Conservation (phyloP, 2,888 invertebrate genomes). For the Drosophila parthenogenetica region DNA sequence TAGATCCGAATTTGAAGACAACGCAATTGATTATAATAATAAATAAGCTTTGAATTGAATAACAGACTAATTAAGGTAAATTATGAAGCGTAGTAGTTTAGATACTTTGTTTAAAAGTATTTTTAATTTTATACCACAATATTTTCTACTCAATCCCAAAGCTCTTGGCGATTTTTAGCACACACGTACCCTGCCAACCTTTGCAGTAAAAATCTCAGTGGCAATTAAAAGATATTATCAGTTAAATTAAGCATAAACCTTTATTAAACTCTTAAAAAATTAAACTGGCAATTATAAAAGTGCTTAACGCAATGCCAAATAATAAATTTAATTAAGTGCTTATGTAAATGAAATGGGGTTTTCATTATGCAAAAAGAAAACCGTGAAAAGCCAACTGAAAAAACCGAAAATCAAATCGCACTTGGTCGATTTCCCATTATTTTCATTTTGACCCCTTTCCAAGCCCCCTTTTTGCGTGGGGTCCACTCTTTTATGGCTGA, state of each 20-base stretch:
- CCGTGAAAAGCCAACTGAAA: background rate
- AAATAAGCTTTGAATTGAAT: background rate
- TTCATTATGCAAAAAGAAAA: constrained; percentile 9
- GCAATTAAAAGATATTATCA: constrained; percentile 11
- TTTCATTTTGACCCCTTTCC: background rate
- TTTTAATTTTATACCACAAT: no score
- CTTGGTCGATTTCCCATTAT: background rate
- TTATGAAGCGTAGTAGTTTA: background rate
- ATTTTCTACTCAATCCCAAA: no score
- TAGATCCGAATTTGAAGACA: background rate
- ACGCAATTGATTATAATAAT: background rate
- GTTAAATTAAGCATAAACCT: background rate
- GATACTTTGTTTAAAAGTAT: no score
- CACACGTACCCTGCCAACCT: background rate
- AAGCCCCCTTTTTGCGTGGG: no score
- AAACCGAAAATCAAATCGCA: constrained; percentile 6
- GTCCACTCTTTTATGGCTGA: background rate
- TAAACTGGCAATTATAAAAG: constrained; percentile 1
- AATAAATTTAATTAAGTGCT: constrained; percentile 8
- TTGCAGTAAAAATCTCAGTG: background rate
- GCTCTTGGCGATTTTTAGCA: no score
- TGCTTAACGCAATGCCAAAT: constrained; percentile 2
- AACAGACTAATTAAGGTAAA: background rate
- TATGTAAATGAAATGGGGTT: constrained; percentile 1
- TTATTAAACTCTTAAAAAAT: background rate